Conservation (phyloP, 2,888 invertebrate genomes). For the Macropis europaea region DNA sequence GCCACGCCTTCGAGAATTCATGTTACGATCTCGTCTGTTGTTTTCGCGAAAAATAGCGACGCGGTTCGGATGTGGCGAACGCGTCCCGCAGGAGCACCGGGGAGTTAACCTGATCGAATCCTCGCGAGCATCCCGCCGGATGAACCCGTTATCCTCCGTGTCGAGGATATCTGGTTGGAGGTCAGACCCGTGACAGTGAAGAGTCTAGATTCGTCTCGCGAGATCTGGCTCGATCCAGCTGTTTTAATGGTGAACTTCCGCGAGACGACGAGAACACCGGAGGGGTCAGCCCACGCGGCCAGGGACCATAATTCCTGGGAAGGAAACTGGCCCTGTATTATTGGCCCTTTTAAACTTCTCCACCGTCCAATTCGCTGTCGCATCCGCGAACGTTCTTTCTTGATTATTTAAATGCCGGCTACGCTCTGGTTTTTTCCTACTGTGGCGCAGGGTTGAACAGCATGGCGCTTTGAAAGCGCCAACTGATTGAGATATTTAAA, state of each 20-base stretch:
- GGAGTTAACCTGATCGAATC: not conserved
- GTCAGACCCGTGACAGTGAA: conserved; percentile 49
- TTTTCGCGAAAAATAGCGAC: not conserved
- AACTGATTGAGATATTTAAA: no score
- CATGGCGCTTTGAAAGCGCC: no score
- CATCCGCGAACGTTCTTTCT: conserved; percentile 9
- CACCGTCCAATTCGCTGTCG: conserved; percentile 41
- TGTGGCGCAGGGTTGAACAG: no score
- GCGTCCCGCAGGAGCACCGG: not conserved
- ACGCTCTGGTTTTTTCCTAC: not conserved
- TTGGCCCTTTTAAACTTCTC: conserved; percentile 56
- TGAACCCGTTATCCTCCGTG: not conserved
- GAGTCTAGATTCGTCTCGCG: conserved; percentile 48
- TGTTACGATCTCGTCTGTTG: not conserved
- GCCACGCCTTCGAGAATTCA: conserved; percentile 19
- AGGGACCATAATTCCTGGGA: conserved; percentile 55
- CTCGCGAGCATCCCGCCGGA: not conserved
- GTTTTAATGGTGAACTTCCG: conserved; percentile 66
- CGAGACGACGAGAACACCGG: conserved; percentile 46
- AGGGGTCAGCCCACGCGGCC: conserved; percentile 62
- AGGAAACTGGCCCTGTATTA: conserved; percentile 62
- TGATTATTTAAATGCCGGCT: conserved; percentile 40
- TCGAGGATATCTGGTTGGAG: conserved; percentile 35
- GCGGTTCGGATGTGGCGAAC: not conserved
- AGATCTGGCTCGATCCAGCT: conserved; percentile 45